Percentiles rank a stretch among this genome's conserved stretches.
These are phyloP conservation scores for Acrocephalus arundinaceus DNA, from an alignment of 2,113 vertebrate genomes.

Conservation along the genomic window DNA sequence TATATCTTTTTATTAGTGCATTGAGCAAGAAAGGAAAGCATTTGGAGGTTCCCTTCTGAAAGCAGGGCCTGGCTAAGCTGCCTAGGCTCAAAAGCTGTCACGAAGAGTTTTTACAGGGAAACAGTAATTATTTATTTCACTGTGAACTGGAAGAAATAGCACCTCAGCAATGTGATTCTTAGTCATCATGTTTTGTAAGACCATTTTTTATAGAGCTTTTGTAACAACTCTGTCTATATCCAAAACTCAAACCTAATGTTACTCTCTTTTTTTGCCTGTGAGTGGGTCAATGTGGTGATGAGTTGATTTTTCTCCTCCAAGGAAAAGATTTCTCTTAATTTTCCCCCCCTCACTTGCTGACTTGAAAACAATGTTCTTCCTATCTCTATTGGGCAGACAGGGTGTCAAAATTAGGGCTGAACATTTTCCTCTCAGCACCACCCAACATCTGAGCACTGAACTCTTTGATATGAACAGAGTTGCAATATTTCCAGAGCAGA, in stretches of 20 bases:
- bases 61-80: not conserved
- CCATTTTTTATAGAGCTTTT: constrained; percentile 22
- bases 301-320: not conserved
- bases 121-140: not conserved
- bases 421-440: not conserved
- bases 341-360: not conserved
- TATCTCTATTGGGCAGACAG: not conserved
- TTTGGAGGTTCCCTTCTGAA: not conserved
- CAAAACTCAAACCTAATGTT: not conserved
- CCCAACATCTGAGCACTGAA: not conserved
- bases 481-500: not conserved
- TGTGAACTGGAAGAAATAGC: not conserved
- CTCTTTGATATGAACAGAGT: not conserved
- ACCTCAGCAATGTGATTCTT: constrained; percentile 49
- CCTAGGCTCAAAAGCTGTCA: not conserved
- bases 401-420: not conserved
- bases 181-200: constrained; percentile 47
- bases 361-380: not conserved
- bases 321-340: not conserved
- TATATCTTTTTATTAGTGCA: not conserved
- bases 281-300: not conserved
- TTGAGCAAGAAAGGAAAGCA: not conserved
- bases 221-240: not conserved
- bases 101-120: not conserved
- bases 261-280: not conserved